These are phyloP conservation scores for Leptothorax acervorum DNA, from an alignment of 2,888 invertebrate genomes.

Conservation along the genomic window DNA sequence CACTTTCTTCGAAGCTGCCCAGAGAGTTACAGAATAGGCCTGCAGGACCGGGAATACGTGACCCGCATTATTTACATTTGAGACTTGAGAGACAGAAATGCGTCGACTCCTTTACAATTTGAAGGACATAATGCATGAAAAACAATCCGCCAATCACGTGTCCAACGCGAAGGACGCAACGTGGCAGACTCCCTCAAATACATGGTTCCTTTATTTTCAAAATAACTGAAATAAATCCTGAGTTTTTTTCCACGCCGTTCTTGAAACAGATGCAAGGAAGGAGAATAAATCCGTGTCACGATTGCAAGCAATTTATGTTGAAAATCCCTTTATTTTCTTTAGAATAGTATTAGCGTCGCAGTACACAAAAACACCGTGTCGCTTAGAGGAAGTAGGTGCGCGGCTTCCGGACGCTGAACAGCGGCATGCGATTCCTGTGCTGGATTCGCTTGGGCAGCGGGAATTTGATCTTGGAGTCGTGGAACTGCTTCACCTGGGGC, in stretches of 20 bases:
- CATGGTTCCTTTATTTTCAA: not conserved
- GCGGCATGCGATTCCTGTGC: constrained; percentile 93
- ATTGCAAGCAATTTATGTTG: constrained; percentile 31
- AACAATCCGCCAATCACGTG: not conserved
- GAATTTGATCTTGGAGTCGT: constrained; percentile 98
- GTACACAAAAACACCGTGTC: constrained; percentile 54
- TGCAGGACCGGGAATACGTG: no score
- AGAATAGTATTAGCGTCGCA: constrained; percentile 50
- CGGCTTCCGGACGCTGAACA: constrained; percentile 94
- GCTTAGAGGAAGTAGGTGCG: constrained; percentile 91
- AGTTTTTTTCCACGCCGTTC: not conserved
- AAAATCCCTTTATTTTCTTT: constrained; percentile 65
- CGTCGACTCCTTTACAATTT: no score
- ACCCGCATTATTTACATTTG: no score
- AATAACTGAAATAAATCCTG: not conserved
- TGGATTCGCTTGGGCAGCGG: constrained; percentile 97
- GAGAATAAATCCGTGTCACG: not conserved
- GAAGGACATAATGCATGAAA: not conserved
- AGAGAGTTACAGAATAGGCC: no score
- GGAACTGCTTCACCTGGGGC: constrained; percentile 99
- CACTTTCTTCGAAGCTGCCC: no score
- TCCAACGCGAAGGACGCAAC: no score
- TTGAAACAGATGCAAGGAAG: not conserved
- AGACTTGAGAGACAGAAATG: no score
- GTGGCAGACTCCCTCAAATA: not conserved